Evolutionary conservation across 1,140 invertebrate genomes (phyloP).

Genomic region (Drosophila mauritiana): DNA sequence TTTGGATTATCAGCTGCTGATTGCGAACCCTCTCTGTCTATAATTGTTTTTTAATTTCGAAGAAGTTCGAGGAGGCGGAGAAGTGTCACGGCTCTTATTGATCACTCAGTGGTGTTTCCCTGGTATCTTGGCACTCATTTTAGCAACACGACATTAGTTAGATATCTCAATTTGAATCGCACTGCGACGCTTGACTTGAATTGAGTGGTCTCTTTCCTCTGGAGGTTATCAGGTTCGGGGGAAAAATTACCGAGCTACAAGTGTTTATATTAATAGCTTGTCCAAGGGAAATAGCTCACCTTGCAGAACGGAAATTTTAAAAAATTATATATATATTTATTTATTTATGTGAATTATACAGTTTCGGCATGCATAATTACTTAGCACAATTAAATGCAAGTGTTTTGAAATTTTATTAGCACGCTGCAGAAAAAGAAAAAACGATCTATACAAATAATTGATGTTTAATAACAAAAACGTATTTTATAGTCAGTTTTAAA

Average conservation of each 20-base stretch:
- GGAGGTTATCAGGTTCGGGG: conserved; percentile 3
- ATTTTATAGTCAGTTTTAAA: background rate
- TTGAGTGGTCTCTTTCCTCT: background rate
- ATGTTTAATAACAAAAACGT: too few relatives aligned
- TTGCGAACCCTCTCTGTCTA: conserved; percentile 21
- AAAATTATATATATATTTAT: too few relatives aligned
- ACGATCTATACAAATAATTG: too few relatives aligned
- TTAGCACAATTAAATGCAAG: too few relatives aligned
- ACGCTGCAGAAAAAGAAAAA: too few relatives aligned
- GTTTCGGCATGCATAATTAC: too few relatives aligned
- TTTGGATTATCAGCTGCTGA: conserved; percentile 47
- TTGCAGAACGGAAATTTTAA: too few relatives aligned
- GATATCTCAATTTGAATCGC: conserved; percentile 24
- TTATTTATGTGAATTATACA: too few relatives aligned
- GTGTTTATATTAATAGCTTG: background rate
- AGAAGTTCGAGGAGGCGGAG: background rate
- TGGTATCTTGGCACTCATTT: conserved; percentile 55
- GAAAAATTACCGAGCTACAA: background rate
- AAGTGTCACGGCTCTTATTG: conserved; percentile 55
- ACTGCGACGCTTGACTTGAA: background rate
- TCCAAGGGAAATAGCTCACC: background rate
- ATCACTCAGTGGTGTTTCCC: conserved; percentile 34
- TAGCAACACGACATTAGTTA: conserved; percentile 23
- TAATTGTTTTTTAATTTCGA: conserved; percentile 66
- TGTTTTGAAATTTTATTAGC: too few relatives aligned